Percentiles rank a stretch among this genome's conserved stretches.
These are phyloP conservation scores for Nyctereutes procyonoides DNA, from an alignment of 2,113 vertebrate species.

Conservation along the genomic window DNA sequence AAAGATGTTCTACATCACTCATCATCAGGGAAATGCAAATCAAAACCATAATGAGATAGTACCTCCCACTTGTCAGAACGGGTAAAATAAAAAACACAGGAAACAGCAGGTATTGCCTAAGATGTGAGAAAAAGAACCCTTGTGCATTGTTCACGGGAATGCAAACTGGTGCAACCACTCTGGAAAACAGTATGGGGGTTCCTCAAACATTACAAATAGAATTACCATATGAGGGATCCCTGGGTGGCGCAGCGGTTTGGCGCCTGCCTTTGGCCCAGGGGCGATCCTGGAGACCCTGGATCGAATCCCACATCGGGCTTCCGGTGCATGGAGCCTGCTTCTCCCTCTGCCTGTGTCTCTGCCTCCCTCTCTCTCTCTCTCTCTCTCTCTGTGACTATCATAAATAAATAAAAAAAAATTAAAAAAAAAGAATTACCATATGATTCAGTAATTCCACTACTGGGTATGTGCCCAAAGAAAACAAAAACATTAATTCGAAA, in stretches of 20 bases:
- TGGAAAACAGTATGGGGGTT: not conserved
- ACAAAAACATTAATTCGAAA: not conserved
- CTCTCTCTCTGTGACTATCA: no score
- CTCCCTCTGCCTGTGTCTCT: no score
- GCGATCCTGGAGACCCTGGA: no score
- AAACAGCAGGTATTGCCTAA: not conserved
- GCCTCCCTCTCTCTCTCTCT: no score
- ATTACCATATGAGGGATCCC: not conserved
- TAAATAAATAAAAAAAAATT: no score
- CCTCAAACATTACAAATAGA: not conserved
- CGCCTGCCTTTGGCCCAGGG: no score
- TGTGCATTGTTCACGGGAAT: not conserved
- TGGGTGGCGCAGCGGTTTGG: no score
- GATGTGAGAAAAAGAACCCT: not conserved
- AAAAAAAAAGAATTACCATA: not conserved
- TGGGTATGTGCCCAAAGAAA: not conserved
- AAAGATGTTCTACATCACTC: not conserved
- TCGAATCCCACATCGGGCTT: no score
- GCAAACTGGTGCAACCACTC: not conserved
- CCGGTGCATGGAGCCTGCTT: no score
- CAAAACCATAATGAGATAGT: not conserved
- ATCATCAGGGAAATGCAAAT: not conserved
- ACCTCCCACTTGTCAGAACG: not conserved
- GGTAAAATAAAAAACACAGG: not conserved
- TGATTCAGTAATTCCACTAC: not conserved